Base-by-base conservation (phyloP, 2,113 vertebrate species). In the Phalacrocorax pelagicus region DNA sequence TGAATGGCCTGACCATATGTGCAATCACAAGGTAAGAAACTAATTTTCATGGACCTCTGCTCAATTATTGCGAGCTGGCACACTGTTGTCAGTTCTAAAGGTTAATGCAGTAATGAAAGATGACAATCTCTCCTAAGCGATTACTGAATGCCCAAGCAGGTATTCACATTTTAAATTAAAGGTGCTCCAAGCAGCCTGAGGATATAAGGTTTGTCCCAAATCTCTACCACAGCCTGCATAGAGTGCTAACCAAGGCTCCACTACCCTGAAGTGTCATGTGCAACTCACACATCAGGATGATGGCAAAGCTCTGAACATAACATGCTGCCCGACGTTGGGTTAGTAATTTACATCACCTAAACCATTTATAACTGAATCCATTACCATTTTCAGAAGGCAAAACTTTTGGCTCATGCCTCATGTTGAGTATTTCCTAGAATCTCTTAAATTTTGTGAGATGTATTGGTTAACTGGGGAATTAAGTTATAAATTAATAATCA, bases 91-190 rank as follows among this genome's bases (percentile, higher is more conserved):
- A 92, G 88, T 87, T 96, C 77, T 72, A 97, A 96, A 97, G 90
- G 90, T 96, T 96, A 98, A 94, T 87, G 62, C 83, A 81, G 65
- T 95, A 98, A 97, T 96, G 90, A 97, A 94, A 96, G 96, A 97
- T 96, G 88, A 96, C 96, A 96, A 80, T 96, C 94, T 92, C 96
- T 87, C 90, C 87, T 86, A 84, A 96, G 69, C 12, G 49, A 96
- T 93, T 97, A 84, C 90, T 88, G 93, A 92, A 65, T 12, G 59
- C 36, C 74, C 86, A 88, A 79, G 67, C 70, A 96, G 47, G 34
- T 32, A 87, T 85, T 88, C 91, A 83, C 79, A 85, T 90, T 88
- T 92, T 94, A 54, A 97, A 91, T 92, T 78, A 69, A 90, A 92
- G 80, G 63, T 77, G 54, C 42, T 93, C 38, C 74, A 69, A 74